Evolutionary conservation across 2,888 invertebrate species (phyloP), one percentile per base, ranked within the genome.

Genomic region (Acronicta leporina): DNA sequence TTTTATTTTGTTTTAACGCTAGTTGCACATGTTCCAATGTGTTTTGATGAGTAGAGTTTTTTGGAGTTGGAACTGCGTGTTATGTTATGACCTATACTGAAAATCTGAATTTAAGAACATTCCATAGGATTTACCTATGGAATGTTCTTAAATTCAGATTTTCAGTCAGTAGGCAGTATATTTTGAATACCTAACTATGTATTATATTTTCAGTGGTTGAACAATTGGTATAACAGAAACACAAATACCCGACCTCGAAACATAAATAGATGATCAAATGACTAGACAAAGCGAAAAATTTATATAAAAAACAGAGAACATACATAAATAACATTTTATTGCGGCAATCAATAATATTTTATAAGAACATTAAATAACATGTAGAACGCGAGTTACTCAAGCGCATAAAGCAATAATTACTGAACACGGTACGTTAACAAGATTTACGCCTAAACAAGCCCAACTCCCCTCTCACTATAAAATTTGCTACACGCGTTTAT

Each of bases 321-420:
- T 77, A 78, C 87, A 90, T 91, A 93, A 92, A 92, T 80, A 85
- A 89, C 84, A 75, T 89, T 92, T 93, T 92, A 93, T 90, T 85
- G 86, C 82, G 38, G 76, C 88, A 77, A 92, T 94, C 92, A 92
- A 93, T 92, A 91, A 92, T 91, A 89, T 88, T 91, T 92, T 92
- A 93, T 92, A 86, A 89, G 83, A 85, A 84, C 91, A 90, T 92
- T 92, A 92, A 92, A 92, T 93, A 93, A 89, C 88, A 89, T 87
- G 87, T 87, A 87, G 85, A 80, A 83, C 83, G 83, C 83, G 85
- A 84, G 87, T 89, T 83, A 86, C 86, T 90, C 89, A 85, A 83
- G 88, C 92, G 90, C 83, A 90, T 92, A 91, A 90, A 91, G 88
- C 90, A 89, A 92, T 92, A 93, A 94, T 93, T 93, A 92, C 88